Evolutionary conservation across 2,888 invertebrate species (phyloP).

Genomic region (Orgyia antiqua): DNA sequence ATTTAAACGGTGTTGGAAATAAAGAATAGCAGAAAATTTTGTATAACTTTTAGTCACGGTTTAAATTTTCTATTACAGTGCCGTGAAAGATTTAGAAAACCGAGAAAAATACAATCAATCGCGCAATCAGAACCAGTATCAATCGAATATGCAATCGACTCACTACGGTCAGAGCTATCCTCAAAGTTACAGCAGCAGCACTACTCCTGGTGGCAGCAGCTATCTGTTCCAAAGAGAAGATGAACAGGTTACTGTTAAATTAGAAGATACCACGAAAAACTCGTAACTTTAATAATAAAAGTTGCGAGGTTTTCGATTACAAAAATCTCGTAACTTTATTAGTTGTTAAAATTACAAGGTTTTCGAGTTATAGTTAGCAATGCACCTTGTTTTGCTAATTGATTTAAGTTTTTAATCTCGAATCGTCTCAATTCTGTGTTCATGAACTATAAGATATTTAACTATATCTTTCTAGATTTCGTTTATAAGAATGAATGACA

Average conservation of each 20-base stretch:
- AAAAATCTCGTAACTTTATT: no score
- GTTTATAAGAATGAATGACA: no score
- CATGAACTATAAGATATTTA: no score
- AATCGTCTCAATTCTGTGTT: no score
- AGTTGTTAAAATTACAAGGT: no score
- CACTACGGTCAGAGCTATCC: constrained; percentile 25
- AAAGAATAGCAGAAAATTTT: no score
- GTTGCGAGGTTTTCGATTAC: constrained; percentile 12
- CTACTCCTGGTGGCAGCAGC: constrained; percentile 69
- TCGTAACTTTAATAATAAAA: constrained; percentile 21
- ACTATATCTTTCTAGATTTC: no score
- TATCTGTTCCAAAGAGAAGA: constrained; percentile 76
- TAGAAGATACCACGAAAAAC: constrained; percentile 55
- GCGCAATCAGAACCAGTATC: constrained; percentile 29
- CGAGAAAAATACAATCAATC: constrained; percentile 28
- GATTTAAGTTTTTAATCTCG: no score
- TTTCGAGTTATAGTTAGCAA: no score
- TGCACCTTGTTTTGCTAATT: no score
- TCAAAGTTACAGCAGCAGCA: constrained; percentile 38
- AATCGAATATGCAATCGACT: constrained; percentile 18
- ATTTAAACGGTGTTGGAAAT: no score
- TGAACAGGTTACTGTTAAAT: constrained; percentile 53
- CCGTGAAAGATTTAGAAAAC: constrained; percentile 43
- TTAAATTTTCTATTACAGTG: constrained; percentile 39
- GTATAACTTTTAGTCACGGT: no score